Percentiles rank a stretch among this genome's conserved stretches.
Evolutionary conservation across 2,888 invertebrate genomes (phyloP).

Genomic region (Molorchus minor): DNA sequence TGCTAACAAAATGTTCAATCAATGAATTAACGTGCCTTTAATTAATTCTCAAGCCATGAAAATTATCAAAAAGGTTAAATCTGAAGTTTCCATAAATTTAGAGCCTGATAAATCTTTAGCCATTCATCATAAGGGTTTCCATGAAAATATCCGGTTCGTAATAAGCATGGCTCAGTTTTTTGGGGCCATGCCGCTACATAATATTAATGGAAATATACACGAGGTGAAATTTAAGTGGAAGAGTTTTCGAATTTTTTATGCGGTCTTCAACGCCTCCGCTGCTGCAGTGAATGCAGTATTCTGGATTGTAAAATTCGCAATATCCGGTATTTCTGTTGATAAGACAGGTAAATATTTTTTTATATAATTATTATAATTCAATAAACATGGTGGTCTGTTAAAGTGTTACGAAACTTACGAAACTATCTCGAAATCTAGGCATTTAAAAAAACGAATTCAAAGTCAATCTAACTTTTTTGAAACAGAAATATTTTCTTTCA

Average conservation of each 20-base stretch:
- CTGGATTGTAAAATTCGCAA: constrained; percentile 49
- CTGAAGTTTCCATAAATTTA: constrained; percentile 43
- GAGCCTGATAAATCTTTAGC: constrained; percentile 28
- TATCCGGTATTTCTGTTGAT: constrained; percentile 50
- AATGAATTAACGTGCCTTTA: constrained; percentile 11
- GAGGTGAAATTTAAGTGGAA: constrained; percentile 50
- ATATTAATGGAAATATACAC: constrained; percentile 41
- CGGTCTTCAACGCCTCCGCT: constrained; percentile 46
- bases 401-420: no score
- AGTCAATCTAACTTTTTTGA: no score
- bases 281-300: constrained; percentile 46
- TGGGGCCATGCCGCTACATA: constrained; percentile 54
- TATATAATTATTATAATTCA: constrained; percentile 2
- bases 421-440: no score
- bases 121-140: constrained; percentile 39
- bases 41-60: constrained; percentile 29
- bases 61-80: constrained; percentile 40
- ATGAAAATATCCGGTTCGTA: constrained; percentile 50
- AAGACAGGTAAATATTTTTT: constrained; percentile 48
- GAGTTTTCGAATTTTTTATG: constrained; percentile 46
- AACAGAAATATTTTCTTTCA: no score
- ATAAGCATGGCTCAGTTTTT: constrained; percentile 52
- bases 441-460: no score
- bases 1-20: constrained; percentile 15
- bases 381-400: no score